Evolutionary conservation across 2,797 vertebrate species (phyloP), one percentile per base, ranked within the genome.

Genomic region (Gallinago solitaria): DNA sequence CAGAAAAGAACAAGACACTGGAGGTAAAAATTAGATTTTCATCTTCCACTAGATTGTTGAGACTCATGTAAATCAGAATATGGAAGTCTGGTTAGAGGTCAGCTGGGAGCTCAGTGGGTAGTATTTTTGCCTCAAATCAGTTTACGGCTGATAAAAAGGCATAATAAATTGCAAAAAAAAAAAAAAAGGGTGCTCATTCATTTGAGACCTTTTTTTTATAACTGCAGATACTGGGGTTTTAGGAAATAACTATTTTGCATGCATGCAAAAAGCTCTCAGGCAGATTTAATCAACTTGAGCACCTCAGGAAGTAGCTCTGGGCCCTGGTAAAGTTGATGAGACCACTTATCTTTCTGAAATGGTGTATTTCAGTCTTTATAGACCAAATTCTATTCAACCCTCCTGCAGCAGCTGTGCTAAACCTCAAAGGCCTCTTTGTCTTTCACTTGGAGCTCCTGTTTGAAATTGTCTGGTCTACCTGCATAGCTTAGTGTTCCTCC

Each of bases 261-360:
- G 20, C 39, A 59, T 61, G 39, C 39, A 83, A 78, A 92, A 91
- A 68, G 14, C 33, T 89, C 56, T 84, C 32, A 35, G 33, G 32
- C 32, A 89, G 53, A 87, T 89, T 86, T 81, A 92, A 89, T 94
- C 60, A 87, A 74, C 24, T 37, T 86, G 60, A 92, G 35, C 73
- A 74, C 33, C 80, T 83, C 59, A 77, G 24, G 32, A 93, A 88
- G 50, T 53, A 80, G 48, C 45, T 79, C 41, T 89, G 53, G 23
- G 69, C 45, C 41, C 41, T 89, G 51, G 21, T 27, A 75, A 79
- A 86, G 37, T 50, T 90, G 67, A 71, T 51, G 56, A 91, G 74
- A 68, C 16, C n/a, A 61, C 69, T 77, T 71, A 74, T 32, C 32
- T 80, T 88, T 90, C 61, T 70, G 67, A 93, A 91, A 93, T 41